Conservation (phyloP, 2,797 vertebrate genomes). For the Numenius phaeopus region DNA sequence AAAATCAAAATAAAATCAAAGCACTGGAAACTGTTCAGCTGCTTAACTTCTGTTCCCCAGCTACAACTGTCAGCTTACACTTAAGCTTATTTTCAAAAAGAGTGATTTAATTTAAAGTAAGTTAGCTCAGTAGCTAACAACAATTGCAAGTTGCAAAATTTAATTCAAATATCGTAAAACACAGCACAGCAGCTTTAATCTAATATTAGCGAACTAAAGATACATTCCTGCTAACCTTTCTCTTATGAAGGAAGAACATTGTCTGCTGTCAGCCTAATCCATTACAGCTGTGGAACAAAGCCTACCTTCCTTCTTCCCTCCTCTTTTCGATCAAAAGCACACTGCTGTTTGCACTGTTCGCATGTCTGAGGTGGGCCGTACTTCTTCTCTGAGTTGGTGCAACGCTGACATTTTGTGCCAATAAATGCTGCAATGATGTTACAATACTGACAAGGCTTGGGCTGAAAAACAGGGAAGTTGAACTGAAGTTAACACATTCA, state of each 20-base stretch:
- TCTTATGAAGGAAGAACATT: background rate
- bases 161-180: background rate
- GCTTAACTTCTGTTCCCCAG: background rate
- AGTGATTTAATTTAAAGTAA: background rate
- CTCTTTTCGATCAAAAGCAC: conserved; percentile 97
- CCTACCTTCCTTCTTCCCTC: conserved; percentile 95
- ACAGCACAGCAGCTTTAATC: background rate
- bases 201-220: background rate
- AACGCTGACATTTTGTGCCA: conserved; percentile 98
- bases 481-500: background rate
- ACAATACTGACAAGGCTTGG: conserved; percentile 99
- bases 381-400: conserved; percentile 99
- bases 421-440: conserved; percentile 99
- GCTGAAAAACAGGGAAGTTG: conserved; percentile 79
- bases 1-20: background rate
- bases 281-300: background rate
- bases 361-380: conserved; percentile 98
- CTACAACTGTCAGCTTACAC: background rate
- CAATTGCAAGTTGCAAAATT: background rate
- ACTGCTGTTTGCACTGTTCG: conserved; percentile 98
- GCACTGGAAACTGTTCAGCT: background rate
- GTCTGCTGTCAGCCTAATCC: background rate
- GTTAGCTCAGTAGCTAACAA: background rate
- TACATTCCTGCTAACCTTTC: background rate
- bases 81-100: background rate